phyloP scores from a whole-genome alignment of 1,140 invertebrate species.

The Pseudomyrmex cubaensis region DNA sequence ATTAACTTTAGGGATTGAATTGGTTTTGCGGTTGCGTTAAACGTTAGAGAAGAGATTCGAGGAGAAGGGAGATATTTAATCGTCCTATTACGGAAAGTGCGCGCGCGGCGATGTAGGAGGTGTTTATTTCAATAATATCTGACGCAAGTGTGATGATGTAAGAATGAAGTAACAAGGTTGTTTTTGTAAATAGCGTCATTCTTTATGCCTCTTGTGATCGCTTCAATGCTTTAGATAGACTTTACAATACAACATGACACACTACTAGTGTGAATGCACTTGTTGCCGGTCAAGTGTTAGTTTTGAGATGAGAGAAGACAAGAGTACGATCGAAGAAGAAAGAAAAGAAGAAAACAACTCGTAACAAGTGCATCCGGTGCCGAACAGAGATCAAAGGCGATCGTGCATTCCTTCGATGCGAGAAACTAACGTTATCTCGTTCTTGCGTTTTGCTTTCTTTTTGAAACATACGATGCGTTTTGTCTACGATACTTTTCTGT shows the following conservation, averaged over 20 bases:
- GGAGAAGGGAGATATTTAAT: conserved; percentile 33
- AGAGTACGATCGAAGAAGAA: neutral
- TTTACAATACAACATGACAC: conserved; percentile 24
- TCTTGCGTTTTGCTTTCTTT: conserved; percentile 2
- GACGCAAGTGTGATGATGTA: conserved; percentile 37
- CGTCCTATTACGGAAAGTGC: conserved; percentile 11
- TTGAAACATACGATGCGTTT: neutral
- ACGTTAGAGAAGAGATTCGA: conserved; percentile 20
- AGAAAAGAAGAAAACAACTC: neutral
- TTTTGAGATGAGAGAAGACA: conserved; percentile 29
- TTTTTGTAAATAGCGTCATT: neutral
- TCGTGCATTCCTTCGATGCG: conserved; percentile 21
- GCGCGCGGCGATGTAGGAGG: neutral
- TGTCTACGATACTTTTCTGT: neutral
- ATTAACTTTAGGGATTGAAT: conserved; percentile 53
- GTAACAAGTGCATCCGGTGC: conserved; percentile 73
- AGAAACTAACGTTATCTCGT: conserved; percentile 38
- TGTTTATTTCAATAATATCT: conserved; percentile 53
- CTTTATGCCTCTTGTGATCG: neutral
- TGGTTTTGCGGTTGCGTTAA: conserved; percentile 31
- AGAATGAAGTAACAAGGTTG: neutral
- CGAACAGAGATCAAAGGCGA: conserved; percentile 70
- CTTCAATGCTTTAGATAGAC: conserved; percentile 27
- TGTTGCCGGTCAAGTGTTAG: conserved; percentile 38
- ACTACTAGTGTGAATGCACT: conserved; percentile 66